Base-by-base conservation (phyloP, 2,113 vertebrate species). In the Opisthocomus hoazin region DNA sequence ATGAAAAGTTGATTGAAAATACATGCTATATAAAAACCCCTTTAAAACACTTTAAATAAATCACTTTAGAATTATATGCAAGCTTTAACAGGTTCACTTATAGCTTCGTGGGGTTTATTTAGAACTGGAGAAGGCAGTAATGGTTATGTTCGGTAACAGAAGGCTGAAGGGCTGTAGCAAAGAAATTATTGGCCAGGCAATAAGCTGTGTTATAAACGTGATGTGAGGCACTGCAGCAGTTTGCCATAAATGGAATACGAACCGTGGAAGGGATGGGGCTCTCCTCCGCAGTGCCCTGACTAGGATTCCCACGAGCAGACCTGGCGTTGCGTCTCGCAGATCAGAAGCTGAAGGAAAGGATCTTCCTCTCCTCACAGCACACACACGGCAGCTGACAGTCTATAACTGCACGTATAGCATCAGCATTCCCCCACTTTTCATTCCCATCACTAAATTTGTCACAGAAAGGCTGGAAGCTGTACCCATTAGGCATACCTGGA, bases 211-310 rank as follows among this genome's bases (percentile, higher is more conserved):
- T 80, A 56, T 41, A 74, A 94, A 58, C n/a, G 74, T 78, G 87
- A 78, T 76, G 58, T 19, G 87, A 21, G 89, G 84, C 64, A n/a
- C 66, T 93, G 87, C 80, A 78, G 89, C 43, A 81, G 34, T 85
- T 95, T 94, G 51, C 94, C 92, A 89, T 76, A 95, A 92, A 96
- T 79, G 89, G 89, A 97, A 90, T 68, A 36, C 32, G 54, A 88
- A 69, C 11, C 1, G 1, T 37, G 26, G 46, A 27, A 79, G 64
- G 8, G 76, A 80, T 45, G 4, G 29, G 29, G 21, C 70, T 87
- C 57, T 80, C 68, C 46, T 68, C 77, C 53, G 50, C 37, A 73
- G 71, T 13, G 82, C 69, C 30, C 29, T 19, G 50, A 34, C 8
- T 11, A 70, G 80, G 87, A 77, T 39, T 84, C 87, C 93, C 78